Evolutionary conservation across 2,888 invertebrate species (phyloP).

Genomic region (Platerodrilus igneus): DNA sequence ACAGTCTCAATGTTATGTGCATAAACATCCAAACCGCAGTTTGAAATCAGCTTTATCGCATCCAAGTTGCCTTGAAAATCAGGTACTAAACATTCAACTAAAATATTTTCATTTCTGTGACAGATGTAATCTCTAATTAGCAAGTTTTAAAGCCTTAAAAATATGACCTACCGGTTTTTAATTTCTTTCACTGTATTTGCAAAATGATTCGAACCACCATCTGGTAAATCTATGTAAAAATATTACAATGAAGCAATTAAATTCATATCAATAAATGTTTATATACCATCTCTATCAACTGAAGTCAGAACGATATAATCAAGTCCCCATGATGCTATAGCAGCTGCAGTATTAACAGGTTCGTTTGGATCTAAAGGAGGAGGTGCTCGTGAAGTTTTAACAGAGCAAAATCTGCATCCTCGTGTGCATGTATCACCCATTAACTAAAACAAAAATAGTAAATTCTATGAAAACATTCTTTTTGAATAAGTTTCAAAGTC

Average conservation of each 20-base stretch:
- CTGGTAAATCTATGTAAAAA: slow-evolving; percentile 67
- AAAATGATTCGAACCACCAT: slow-evolving; percentile 92
- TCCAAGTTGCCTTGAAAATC: slow-evolving; percentile 85
- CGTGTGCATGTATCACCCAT: slow-evolving; percentile 99
- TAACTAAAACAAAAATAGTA: slow-evolving; percentile 56
- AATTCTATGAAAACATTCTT: neutral
- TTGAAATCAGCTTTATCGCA: slow-evolving; percentile 69
- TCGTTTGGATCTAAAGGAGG: slow-evolving; percentile 86
- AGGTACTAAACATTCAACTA: slow-evolving; percentile 95
- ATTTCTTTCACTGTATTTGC: slow-evolving; percentile 87
- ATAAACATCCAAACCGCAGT: slow-evolving; percentile 88
- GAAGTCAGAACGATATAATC: slow-evolving; percentile 98
- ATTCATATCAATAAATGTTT: slow-evolving; percentile 8
- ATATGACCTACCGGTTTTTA: slow-evolving; percentile 66
- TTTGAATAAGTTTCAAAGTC: neutral
- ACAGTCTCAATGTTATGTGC: slow-evolving; percentile 99
- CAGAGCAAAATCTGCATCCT: slow-evolving; percentile 97
- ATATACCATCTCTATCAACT: slow-evolving; percentile 90
- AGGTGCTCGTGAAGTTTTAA: slow-evolving; percentile 90
- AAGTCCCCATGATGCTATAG: slow-evolving; percentile 90
- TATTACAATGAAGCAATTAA: neutral
- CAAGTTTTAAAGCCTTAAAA: slow-evolving; percentile 1
- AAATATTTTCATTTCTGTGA: slow-evolving; percentile 72
- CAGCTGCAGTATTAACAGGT: slow-evolving; percentile 87
- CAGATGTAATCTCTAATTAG: no score